Base-by-base conservation (phyloP, 2,797 vertebrate species). In the Strix occidentalis region DNA sequence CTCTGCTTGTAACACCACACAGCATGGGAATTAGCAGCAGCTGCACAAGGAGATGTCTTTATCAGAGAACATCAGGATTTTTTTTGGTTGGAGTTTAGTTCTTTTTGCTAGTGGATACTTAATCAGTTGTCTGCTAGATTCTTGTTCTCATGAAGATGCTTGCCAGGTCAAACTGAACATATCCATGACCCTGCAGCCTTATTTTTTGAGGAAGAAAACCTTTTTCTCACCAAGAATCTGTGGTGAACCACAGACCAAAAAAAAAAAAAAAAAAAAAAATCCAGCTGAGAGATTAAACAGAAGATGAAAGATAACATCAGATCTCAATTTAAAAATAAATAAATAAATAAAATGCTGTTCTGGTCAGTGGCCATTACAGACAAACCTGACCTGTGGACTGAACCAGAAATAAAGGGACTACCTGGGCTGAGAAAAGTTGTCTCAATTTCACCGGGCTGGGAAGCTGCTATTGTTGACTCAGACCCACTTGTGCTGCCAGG, bases 401-500 rank as follows among this genome's bases (percentile, higher is more conserved):
- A 72, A 29, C 20, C 65, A 54, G 74, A 46, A 53, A 20, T 17
- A 18, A 69, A 80, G 46, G 53, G 33, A 29, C 85, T 96, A 96
- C 92, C 93, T 92, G 94, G 54, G 75, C 72, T 92, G 75, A 58
- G 87, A 87, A 90, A 94, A 94, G 58, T 68, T 71, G 83, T 63
- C 90, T 84, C 74, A 39, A 65, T 87, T 83, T 93, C 89, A 72
- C 37, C 21, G 28, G 90, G 88, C 78, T 91, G 61, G 96, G 95
- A 61, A 83, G 60, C 93, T 5, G 69, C 78, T 94, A 87, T 74
- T 66, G 84, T 51, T 19, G 77, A 81, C 28, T 29, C 93, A 94
- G 97, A 66, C 95, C 84, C 53, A 54, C 78, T 92, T 65, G 97
- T 51, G 95, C 97, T 97, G 90, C 56, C 96, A 89, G 90, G 92